phyloP scores from a whole-genome alignment of 2,113 vertebrate genomes.

The Chaetops frenatus region DNA sequence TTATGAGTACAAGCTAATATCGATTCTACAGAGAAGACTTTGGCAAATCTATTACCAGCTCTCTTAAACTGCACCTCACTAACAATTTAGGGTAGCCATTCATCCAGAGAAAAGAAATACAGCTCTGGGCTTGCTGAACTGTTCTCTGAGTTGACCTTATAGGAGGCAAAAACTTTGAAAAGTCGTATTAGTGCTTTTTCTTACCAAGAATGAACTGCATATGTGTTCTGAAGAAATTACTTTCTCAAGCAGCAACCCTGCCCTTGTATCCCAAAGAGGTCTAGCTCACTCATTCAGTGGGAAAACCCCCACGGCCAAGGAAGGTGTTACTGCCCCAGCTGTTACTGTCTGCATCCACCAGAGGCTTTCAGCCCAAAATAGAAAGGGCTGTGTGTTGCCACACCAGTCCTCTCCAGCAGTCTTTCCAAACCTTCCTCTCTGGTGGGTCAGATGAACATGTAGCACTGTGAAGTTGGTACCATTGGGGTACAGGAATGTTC shows the following conservation, averaged over 20 bases:
- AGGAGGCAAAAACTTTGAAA: not conserved
- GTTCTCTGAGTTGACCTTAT: not conserved
- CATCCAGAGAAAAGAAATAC: conserved; percentile 34
- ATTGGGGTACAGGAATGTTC: not conserved
- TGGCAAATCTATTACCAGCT: conserved; percentile 28
- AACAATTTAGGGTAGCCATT: not conserved
- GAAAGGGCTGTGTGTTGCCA: not conserved
- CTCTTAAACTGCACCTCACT: conserved; percentile 11
- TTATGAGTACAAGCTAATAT: conserved; percentile 45
- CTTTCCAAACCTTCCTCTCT: not conserved
- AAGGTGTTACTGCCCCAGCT: not conserved
- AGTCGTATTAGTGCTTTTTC: not conserved
- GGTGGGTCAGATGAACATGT: not conserved
- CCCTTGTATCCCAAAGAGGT: not conserved
- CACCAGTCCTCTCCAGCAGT: not conserved
- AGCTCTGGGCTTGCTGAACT: not conserved
- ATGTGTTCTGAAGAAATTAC: not conserved
- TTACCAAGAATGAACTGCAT: not conserved
- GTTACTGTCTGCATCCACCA: not conserved
- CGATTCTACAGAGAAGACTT: conserved; percentile 29
- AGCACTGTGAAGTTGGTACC: not conserved
- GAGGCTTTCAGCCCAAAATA: not conserved
- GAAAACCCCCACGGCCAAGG: not conserved
- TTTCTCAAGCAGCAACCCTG: not conserved
- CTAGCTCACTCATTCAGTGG: not conserved